These are phyloP conservation scores for Enteromius anoplus DNA, from an alignment of 2,797 vertebrate species.

Conservation along the genomic window DNA sequence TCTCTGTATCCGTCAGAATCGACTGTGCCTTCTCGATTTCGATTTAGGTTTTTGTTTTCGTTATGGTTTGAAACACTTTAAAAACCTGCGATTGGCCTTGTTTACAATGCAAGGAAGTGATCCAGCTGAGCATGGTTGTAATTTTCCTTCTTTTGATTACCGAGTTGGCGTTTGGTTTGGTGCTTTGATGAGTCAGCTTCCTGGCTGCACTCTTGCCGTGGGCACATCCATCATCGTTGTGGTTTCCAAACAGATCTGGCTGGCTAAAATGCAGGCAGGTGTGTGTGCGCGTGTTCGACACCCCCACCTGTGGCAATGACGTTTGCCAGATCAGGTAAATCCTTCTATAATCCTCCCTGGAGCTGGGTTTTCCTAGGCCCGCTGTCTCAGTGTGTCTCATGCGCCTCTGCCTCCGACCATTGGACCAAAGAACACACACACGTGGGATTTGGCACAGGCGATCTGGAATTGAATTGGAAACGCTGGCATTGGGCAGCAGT, in stretches of 20 bases:
- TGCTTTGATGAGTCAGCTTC: constrained; percentile 72
- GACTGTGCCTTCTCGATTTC: not conserved
- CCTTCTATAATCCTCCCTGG: constrained; percentile 54
- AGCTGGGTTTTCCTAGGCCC: constrained; percentile 9
- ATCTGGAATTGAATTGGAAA: constrained; percentile 11
- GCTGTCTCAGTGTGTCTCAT: constrained; percentile 38
- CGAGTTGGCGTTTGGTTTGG: constrained; percentile 17
- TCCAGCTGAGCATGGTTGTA: constrained; percentile 17
- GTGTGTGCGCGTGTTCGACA: constrained; percentile 20
- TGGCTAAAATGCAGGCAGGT: constrained; percentile 58
- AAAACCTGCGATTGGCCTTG: not conserved
- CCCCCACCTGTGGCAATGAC: constrained; percentile 51
- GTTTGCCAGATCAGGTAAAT: constrained; percentile 55
- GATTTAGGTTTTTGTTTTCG: not conserved
- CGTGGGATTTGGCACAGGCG: not conserved
- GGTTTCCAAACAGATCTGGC: constrained; percentile 60
- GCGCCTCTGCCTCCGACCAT: constrained; percentile 7
- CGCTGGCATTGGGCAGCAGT: constrained; percentile 9
- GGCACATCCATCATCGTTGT: constrained; percentile 65
- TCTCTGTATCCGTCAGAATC: not conserved
- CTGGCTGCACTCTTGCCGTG: constrained; percentile 65
- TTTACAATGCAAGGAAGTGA: constrained; percentile 34
- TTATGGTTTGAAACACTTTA: not conserved
- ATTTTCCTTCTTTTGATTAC: constrained; percentile 30
- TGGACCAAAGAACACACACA: not conserved